A percentile compares a stretch with the other conserved stretches of the same genome.
These are phyloP conservation scores for Acanthornis magna DNA, from an alignment of 2,797 vertebrate genomes.

Conservation along the genomic window DNA sequence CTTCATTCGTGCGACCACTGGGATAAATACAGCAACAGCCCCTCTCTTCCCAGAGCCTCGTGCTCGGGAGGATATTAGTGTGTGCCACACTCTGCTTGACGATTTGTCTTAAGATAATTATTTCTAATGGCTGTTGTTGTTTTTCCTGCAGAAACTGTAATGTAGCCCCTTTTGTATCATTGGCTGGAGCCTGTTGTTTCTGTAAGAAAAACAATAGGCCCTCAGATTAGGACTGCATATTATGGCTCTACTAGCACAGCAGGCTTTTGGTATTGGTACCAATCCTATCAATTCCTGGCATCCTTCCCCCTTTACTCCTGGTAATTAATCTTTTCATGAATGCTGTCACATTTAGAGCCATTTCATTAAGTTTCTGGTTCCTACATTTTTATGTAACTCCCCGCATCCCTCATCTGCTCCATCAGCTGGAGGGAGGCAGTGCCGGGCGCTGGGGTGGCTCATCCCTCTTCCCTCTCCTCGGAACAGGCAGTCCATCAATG, in stretches of 20 bases:
- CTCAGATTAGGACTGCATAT: conserved; percentile 78
- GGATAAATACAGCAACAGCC: conserved; percentile 35
- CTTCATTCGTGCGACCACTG: background rate
- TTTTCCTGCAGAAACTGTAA: conserved; percentile 73
- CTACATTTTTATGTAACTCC: conserved; percentile 41
- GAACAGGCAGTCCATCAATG: background rate
- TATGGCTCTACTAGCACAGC: conserved; percentile 78
- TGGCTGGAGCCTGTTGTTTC: conserved; percentile 78
- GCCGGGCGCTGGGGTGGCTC: rapidly evolving
- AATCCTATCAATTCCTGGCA: conserved; percentile 83
- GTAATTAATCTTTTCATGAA: conserved; percentile 85
- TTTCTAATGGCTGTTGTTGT: conserved; percentile 74
- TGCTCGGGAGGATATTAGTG: conserved; percentile 54
- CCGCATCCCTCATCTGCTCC: conserved; percentile 46
- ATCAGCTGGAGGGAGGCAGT: background rate
- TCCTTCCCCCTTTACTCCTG: conserved; percentile 77
- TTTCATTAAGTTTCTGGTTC: conserved; percentile 77
- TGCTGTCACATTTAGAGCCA: conserved; percentile 76
- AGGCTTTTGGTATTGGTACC: conserved; percentile 77
- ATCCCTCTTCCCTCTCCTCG: rapidly evolving
- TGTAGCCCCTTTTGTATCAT: conserved; percentile 72
- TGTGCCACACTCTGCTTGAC: conserved; percentile 22
- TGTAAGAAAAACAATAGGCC: conserved; percentile 75
- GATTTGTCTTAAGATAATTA: conserved; percentile 70
- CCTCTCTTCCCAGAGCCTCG: conserved; percentile 25